A percentile compares a stretch with the other conserved stretches of the same genome.
These are phyloP conservation scores for Unio pictorum DNA, from an alignment of 2,888 invertebrate genomes.

Conservation along the genomic window DNA sequence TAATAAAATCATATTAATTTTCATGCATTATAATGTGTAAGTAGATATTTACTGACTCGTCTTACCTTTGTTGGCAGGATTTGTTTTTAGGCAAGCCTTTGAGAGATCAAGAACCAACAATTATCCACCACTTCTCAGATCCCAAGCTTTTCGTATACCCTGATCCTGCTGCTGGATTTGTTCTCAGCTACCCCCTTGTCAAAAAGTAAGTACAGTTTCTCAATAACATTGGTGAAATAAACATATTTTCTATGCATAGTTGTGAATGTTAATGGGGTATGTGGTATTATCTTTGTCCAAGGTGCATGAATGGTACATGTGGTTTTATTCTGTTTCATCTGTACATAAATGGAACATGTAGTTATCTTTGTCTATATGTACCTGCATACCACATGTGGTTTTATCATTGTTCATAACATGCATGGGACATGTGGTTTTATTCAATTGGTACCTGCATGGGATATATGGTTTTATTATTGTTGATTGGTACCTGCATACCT, in stretches of 20 bases:
- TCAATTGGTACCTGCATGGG: background rate
- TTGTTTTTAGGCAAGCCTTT: constrained; percentile 81
- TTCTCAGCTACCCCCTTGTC: constrained; percentile 80
- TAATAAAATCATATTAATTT: too few species aligned
- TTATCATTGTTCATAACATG: constrained; percentile 1
- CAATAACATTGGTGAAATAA: background rate
- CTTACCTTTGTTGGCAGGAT: constrained; percentile 30
- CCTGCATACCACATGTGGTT: background rate
- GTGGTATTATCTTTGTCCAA: background rate
- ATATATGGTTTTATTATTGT: background rate
- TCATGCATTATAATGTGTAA: background rate
- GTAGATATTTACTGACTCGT: background rate
- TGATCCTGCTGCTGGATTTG: constrained; percentile 85
- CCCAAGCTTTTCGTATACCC: constrained; percentile 84
- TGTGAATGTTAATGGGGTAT: background rate
- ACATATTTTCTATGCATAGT: background rate
- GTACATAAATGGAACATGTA: too few species aligned
- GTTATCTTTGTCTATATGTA: background rate
- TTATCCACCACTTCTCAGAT: constrained; percentile 91
- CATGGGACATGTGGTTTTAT: background rate
- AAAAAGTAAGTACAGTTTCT: constrained; percentile 75
- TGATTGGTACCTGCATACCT: too few species aligned
- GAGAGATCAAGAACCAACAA: constrained; percentile 85
- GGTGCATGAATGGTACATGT: background rate
- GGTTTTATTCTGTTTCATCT: too few species aligned